Evolutionary conservation across 2,113 vertebrate species (phyloP).

Genomic region (Tetrax tetrax): DNA sequence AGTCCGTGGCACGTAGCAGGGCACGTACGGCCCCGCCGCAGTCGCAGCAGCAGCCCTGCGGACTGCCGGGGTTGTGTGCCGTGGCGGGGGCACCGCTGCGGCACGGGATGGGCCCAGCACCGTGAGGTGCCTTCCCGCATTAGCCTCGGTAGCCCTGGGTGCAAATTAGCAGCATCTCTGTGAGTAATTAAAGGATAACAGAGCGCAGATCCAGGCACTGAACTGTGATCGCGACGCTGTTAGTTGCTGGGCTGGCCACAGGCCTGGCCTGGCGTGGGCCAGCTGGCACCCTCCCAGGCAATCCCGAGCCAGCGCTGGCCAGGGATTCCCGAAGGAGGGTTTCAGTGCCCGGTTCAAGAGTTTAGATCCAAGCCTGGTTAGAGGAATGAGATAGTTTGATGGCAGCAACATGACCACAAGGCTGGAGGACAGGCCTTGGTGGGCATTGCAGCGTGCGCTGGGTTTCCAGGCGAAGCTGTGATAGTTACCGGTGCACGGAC

Average conservation of each 20-base stretch:
- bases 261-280: not conserved
- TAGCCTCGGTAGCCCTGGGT: not conserved
- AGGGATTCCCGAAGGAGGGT: not conserved
- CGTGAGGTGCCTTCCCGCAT: not conserved
- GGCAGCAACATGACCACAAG: not conserved
- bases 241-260: not conserved
- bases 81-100: not conserved
- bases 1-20: rapidly evolving
- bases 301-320: not conserved
- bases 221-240: not conserved
- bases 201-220: not conserved
- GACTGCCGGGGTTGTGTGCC: rapidly evolving
- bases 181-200: not conserved
- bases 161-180: not conserved
- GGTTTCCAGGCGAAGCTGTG: not conserved
- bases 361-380: not conserved
- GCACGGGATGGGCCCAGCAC: rapidly evolving
- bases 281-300: not conserved
- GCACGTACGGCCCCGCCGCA: rapidly evolving
- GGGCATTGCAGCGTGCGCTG: rapidly evolving
- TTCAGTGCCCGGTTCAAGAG: rapidly evolving
- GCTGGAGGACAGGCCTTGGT: not conserved
- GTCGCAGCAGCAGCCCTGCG: not conserved
- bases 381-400: not conserved
- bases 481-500: rapidly evolving